Conservation (phyloP, 2,797 vertebrate species). For the Epinephelus awoara region DNA sequence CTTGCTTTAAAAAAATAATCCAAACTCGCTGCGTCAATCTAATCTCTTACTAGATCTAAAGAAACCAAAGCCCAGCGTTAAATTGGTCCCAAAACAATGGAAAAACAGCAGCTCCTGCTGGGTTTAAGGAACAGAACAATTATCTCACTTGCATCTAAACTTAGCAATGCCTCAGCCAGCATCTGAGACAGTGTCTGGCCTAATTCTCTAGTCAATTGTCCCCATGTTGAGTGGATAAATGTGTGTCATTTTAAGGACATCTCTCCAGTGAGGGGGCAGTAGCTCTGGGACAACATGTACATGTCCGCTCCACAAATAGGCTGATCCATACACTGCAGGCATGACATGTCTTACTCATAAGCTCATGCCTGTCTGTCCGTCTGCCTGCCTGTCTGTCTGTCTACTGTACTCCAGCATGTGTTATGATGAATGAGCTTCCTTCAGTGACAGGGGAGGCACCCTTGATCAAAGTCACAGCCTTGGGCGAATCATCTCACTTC, state of each 20-base stretch:
- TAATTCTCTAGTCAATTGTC: slow-evolving; percentile 73
- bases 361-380: slow-evolving; percentile 23
- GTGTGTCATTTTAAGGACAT: slow-evolving; percentile 76
- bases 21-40: neutral
- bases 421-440: slow-evolving; percentile 59
- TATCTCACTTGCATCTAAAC: slow-evolving; percentile 42
- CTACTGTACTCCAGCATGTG: slow-evolving; percentile 14
- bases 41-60: slow-evolving; percentile 26
- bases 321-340: slow-evolving; percentile 56
- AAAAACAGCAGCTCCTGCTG: slow-evolving; percentile 14
- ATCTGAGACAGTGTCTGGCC: slow-evolving; percentile 45
- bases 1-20: slow-evolving; percentile 10
- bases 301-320: slow-evolving; percentile 69
- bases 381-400: neutral
- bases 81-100: slow-evolving; percentile 22
- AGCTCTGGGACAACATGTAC: slow-evolving; percentile 79
- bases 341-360: slow-evolving; percentile 26
- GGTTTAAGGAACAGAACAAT: slow-evolving; percentile 27
- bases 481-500: slow-evolving; percentile 57
- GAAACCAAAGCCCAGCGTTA: slow-evolving; percentile 20
- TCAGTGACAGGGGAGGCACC: slow-evolving; percentile 37
- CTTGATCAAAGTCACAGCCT: slow-evolving; percentile 69
- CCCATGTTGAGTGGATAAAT: slow-evolving; percentile 82
- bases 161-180: slow-evolving; percentile 22
- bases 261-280: slow-evolving; percentile 37